Conservation (phyloP, 23 tunicate species). For the Styela plicata region DNA sequence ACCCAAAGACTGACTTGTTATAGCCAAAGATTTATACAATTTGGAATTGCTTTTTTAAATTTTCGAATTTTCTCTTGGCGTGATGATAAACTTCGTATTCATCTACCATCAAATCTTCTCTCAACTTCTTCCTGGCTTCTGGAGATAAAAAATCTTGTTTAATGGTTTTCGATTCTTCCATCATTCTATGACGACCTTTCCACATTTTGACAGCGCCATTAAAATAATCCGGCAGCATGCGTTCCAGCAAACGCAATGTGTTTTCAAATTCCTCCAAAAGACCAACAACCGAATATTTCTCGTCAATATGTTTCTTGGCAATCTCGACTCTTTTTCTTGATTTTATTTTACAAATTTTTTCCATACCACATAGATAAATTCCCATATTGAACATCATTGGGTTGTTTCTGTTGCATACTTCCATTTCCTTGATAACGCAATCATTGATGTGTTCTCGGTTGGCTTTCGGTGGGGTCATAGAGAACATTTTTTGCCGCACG, state of each 20-base stretch:
- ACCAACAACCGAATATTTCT: constrained; percentile 69
- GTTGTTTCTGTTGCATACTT: constrained; percentile 35
- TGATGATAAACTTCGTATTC: constrained; percentile 87
- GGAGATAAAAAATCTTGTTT: constrained; percentile 35
- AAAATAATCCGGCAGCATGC: constrained; percentile 71
- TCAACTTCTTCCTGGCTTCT: constrained; percentile 34
- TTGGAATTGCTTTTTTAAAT: constrained; percentile 9
- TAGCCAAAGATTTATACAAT: too few species aligned
- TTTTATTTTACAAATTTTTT: constrained; percentile 16
- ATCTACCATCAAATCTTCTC: constrained; percentile 34
- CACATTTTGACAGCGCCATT: constrained; percentile 36
- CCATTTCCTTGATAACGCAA: constrained; percentile 52
- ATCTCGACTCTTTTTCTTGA: constrained; percentile 39
- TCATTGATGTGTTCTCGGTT: constrained; percentile 51
- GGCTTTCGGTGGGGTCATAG: constrained; percentile 2
- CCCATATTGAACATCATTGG: constrained; percentile 74
- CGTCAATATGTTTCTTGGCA: constrained; percentile 77
- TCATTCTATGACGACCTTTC: neutral
- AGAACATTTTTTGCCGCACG: neutral
- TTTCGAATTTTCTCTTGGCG: constrained; percentile 21
- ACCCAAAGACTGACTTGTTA: too few species aligned
- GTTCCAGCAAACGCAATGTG: constrained; percentile 69
- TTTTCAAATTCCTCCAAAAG: constrained; percentile 85
- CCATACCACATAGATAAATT: constrained; percentile 90
- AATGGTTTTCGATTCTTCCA: constrained; percentile 30